These are phyloP conservation scores for Lochmaea crataegi DNA, from an alignment of 2,888 invertebrate species.

Conservation along the genomic window DNA sequence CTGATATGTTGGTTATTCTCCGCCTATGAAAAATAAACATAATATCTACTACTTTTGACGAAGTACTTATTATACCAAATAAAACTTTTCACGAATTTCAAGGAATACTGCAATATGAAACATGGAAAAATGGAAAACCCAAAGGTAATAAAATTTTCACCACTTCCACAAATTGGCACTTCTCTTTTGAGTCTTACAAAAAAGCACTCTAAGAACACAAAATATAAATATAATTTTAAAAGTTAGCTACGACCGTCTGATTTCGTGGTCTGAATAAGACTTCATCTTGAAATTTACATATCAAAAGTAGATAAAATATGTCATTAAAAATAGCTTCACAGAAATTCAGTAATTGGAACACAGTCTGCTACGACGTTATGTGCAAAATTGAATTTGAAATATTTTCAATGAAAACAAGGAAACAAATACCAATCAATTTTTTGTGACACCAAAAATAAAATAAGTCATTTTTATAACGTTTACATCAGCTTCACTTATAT, in stretches of 20 bases:
- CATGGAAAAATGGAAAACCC: slow-evolving; percentile 63
- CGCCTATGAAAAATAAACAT: neutral
- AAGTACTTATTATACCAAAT: slow-evolving; percentile 35
- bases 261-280: slow-evolving; percentile 53
- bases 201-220: slow-evolving; percentile 53
- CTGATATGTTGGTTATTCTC: neutral
- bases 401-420: neutral
- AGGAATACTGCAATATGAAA: slow-evolving; percentile 44
- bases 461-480: too few species aligned
- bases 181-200: slow-evolving; percentile 56
- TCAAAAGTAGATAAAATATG: slow-evolving; percentile 45
- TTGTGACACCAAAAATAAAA: too few species aligned
- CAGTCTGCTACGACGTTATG: neutral
- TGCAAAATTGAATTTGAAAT: too few species aligned
- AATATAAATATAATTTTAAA: slow-evolving; percentile 56
- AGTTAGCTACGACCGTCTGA: slow-evolving; percentile 36
- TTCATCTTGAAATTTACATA: slow-evolving; percentile 48
- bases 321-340: slow-evolving; percentile 52
- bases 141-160: slow-evolving; percentile 61
- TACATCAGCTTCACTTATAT: too few species aligned
- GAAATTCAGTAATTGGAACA: neutral
- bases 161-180: slow-evolving; percentile 63
- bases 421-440: too few species aligned
- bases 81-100: slow-evolving; percentile 25
- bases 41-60: neutral